These are phyloP conservation scores for Torymus aiolomorphi DNA, from an alignment of 2,888 invertebrate genomes.

Conservation along the genomic window DNA sequence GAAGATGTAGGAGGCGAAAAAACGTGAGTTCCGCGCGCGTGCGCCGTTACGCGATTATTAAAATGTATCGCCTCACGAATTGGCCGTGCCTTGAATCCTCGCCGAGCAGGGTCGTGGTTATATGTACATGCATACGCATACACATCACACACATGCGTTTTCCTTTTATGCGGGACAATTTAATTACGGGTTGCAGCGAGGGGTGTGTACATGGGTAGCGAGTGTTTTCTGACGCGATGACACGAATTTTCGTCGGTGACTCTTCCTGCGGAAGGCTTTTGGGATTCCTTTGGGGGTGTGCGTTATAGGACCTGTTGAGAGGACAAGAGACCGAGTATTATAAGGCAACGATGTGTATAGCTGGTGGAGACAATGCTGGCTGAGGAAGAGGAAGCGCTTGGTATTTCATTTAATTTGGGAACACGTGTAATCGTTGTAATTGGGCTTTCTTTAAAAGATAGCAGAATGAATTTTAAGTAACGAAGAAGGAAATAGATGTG, in stretches of 20 bases:
- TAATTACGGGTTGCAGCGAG: slow-evolving; percentile 22
- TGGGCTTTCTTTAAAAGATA: no score
- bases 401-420: no score
- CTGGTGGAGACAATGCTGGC: neutral
- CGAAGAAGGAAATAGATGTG: no score
- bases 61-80: slow-evolving; percentile 41
- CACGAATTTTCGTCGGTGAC: slow-evolving; percentile 27
- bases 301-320: no score
- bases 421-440: no score
- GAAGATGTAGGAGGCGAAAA: slow-evolving; percentile 16
- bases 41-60: slow-evolving; percentile 41
- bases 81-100: slow-evolving; percentile 29
- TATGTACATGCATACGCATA: neutral
- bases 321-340: no score
- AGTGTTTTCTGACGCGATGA: slow-evolving; percentile 13
- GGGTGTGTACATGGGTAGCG: neutral
- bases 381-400: neutral
- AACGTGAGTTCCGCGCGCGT: slow-evolving; percentile 47
- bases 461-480: no score
- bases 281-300: neutral
- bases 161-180: slow-evolving; percentile 30
- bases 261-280: slow-evolving; percentile 3
- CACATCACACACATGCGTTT: neutral
- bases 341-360: no score
- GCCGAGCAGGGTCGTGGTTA: slow-evolving; percentile 34